A percentile compares a stretch with the other conserved stretches of the same genome.
Evolutionary conservation across 2,888 invertebrate species (phyloP).

Genomic region (Vannuccia rotundouncinata): DNA sequence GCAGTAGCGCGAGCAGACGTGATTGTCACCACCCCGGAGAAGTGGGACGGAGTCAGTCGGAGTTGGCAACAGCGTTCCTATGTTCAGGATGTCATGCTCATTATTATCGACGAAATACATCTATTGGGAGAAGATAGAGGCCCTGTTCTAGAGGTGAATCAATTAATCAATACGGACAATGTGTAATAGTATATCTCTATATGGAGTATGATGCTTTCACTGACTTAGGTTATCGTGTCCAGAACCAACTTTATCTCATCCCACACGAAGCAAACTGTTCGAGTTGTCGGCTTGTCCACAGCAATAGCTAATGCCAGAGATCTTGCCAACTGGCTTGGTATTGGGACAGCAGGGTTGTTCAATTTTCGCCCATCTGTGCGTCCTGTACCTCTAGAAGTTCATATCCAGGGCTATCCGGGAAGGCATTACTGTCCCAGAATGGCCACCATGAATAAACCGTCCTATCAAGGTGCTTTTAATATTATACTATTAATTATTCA

Average conservation of each 20-base stretch:
- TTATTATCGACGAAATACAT: conserved; percentile 97
- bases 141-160: conserved; percentile 70
- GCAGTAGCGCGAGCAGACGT: conserved; percentile 77
- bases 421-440: conserved; percentile 98
- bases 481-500: neutral
- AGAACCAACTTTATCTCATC: conserved; percentile 90
- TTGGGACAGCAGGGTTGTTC: conserved; percentile 71
- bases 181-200: neutral
- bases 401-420: conserved; percentile 89
- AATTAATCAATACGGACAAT: neutral
- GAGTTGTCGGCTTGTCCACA: conserved; percentile 90
- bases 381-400: conserved; percentile 88
- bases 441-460: conserved; percentile 98
- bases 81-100: conserved; percentile 75
- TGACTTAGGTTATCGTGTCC: conserved; percentile 68
- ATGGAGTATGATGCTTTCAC: neutral
- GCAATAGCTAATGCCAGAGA: conserved; percentile 95
- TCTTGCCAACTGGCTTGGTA: conserved; percentile 89
- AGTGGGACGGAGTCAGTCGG: conserved; percentile 98
- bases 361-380: conserved; percentile 96
- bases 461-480: conserved; percentile 65
- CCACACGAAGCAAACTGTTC: conserved; percentile 71
- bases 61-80: conserved; percentile 95
- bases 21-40: conserved; percentile 97
- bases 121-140: conserved; percentile 68